Base-by-base conservation (phyloP, 2,797 vertebrate genomes). In the Lagorchestes hirsutus region DNA sequence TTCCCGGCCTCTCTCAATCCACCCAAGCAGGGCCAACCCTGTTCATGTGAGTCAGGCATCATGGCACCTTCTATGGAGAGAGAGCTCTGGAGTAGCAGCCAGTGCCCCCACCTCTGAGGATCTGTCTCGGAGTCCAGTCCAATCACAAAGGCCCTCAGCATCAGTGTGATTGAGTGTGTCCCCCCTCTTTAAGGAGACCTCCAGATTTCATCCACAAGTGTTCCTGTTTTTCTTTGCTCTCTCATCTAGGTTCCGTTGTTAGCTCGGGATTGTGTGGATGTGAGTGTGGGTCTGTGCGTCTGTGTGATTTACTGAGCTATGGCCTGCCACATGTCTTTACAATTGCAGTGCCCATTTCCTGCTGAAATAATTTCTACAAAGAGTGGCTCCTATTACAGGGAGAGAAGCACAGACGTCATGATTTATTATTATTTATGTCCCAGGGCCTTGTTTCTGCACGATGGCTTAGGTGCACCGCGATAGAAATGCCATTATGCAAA, bases 401-500 rank as follows among this genome's bases (percentile, higher is more conserved):
- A 98, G 98, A 98, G 98, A 96, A 98, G 97, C 93, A 90, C 93
- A 98, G 98, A 98, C 98, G 98, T 98, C 99, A 99, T 99, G 99
- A 99, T 99, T 99, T 99, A 99, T 99, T 99, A 99, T 99, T 99
- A 99, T 99, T 99, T 99, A 99, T 99, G 98, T 99, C 99, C 98
- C 98, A 98, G 98, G 99, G 99, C 99, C 99, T 99, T 99, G 99
- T 99, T 99, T 99, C 99, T 99, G 99, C 99, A 98, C 98, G 98
- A 99, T 97, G 98, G 99, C 99, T 99, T 99, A 99, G 99, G 99
- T 99, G 98, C 98, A 96, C 98, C 40, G 98, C 99, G 99, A 98
- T 98, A 99, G 99, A 99, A 99, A 99, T 99, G 99, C 99, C 99
- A 99, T 99, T 99, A 99, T 99, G 99, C 99, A 99, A 99, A 99